Evolutionary conservation across 2,113 vertebrate genomes (phyloP), one percentile per base, ranked within the genome.

Genomic region (Nesogale talazaci): DNA sequence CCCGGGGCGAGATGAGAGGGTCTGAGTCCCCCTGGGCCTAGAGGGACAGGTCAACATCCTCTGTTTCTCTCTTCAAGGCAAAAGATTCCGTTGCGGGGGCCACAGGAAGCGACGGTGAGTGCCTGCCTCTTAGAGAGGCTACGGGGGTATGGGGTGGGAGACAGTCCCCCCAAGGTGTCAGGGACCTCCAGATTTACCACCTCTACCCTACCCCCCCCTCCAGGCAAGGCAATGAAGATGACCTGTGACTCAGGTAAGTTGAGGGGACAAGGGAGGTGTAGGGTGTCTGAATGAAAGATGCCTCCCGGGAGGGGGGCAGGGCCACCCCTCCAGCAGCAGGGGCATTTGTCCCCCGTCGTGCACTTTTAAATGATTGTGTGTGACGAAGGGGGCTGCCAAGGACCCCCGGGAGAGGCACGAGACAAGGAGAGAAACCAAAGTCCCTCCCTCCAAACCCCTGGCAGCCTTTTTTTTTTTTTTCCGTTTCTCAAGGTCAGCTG

Each of bases 51-150:
- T 72, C 70, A 22, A n/a, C 10, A 42, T 38, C 29, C 6, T 2
- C 0, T 31, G 89, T 67, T 27, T 96, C 93, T 93, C 91, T 95
- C 11, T 89, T 94, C 95, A 75, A 99, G 98, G 98, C 97, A 98
- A 97, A 90, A 97, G 96, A 56, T 97, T 99, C 91, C 98, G 97
- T 88, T 99, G 98, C 0, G 98, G 98, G 83, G 98, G 94, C 72
- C 98, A 97, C 93, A 97, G 94, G 92, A 96, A 95, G 88, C 93
- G 67, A 29, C 97, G 98, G 98, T 98, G 94, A 95, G 98, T 95
- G 12, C 0, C 1, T 3, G 0, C 15, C 3, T 52, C 46, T 11
- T 0, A 0, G 27, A 59, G 52, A 31, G 14, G 22, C 25, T 65
- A 25, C 29, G 63, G 23, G 63, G 23, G 25, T 9, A 20, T 0